Percentiles rank a stretch among this genome's conserved stretches.
Conservation (phyloP, 2,888 invertebrate genomes). For the Cosmia pyralina region DNA sequence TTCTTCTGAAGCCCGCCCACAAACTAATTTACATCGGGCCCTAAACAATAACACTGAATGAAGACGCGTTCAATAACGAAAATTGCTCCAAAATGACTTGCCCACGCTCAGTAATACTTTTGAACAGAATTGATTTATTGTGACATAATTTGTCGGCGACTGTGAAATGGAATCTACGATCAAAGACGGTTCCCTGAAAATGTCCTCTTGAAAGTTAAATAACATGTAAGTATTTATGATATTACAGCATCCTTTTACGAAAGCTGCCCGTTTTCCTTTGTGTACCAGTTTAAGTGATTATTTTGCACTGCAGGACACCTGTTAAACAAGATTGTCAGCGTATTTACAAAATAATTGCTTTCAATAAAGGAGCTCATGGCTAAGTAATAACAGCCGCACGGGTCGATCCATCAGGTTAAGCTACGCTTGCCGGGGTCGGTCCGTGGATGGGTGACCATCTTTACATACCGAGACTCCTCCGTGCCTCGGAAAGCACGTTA, state of each 20-base stretch:
- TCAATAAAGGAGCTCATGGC: not conserved
- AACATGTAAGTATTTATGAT: slow-evolving; percentile 14
- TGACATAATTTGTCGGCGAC: slow-evolving; percentile 69
- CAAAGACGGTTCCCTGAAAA: slow-evolving; percentile 38
- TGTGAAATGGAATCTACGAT: slow-evolving; percentile 60
- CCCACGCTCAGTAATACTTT: slow-evolving; percentile 70
- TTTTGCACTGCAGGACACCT: not conserved
- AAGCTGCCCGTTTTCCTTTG: slow-evolving; percentile 6
- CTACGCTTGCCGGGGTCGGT: too few relatives aligned
- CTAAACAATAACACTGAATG: slow-evolving; percentile 81
- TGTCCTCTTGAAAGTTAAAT: slow-evolving; percentile 24
- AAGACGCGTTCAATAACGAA: slow-evolving; percentile 80
- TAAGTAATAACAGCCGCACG: too few relatives aligned
- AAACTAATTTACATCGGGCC: slow-evolving; percentile 81
- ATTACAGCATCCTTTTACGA: slow-evolving; percentile 10
- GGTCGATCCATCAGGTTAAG: too few relatives aligned
- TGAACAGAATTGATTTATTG: slow-evolving; percentile 75
- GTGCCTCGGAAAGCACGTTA: too few relatives aligned
- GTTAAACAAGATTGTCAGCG: slow-evolving; percentile 5
- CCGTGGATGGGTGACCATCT: too few relatives aligned
- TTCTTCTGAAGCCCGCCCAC: slow-evolving; percentile 73
- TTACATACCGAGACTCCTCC: too few relatives aligned
- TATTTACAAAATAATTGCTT: slow-evolving; percentile 6
- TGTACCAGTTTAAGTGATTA: slow-evolving; percentile 9
- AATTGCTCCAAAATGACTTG: slow-evolving; percentile 80